Evolutionary conservation across 2,113 vertebrate genomes (phyloP).

Genomic region (Stegastes partitus): DNA sequence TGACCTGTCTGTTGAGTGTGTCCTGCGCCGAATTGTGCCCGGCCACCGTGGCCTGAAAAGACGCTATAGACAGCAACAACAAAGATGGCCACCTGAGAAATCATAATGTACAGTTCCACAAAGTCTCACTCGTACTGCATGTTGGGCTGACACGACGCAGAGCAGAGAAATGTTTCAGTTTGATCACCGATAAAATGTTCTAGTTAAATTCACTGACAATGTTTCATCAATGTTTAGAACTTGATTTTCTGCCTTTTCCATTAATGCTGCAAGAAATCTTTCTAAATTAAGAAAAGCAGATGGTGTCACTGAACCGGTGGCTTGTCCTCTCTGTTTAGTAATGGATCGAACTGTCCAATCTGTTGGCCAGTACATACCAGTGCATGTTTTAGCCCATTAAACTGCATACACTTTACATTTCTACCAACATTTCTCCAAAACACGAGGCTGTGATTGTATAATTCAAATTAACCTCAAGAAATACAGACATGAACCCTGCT

Average conservation of each 20-base stretch:
- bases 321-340: background rate
- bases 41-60: background rate
- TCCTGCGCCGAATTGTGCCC: slow-evolving; percentile 1
- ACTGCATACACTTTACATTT: background rate
- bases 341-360: background rate
- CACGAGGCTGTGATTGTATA: background rate
- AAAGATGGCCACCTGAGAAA: background rate
- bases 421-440: background rate
- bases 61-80: background rate
- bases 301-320: background rate
- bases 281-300: background rate
- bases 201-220: background rate
- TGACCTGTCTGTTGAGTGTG: background rate
- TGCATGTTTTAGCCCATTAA: slow-evolving; percentile 28
- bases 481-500: background rate
- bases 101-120: background rate
- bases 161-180: background rate
- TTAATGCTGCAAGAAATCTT: background rate
- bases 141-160: background rate
- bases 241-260: background rate
- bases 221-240: background rate
- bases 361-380: background rate
- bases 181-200: background rate
- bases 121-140: slow-evolving; percentile 11
- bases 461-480: background rate